Evolutionary conservation across 2,888 invertebrate genomes (phyloP).

Genomic region (Baccha elongata): DNA sequence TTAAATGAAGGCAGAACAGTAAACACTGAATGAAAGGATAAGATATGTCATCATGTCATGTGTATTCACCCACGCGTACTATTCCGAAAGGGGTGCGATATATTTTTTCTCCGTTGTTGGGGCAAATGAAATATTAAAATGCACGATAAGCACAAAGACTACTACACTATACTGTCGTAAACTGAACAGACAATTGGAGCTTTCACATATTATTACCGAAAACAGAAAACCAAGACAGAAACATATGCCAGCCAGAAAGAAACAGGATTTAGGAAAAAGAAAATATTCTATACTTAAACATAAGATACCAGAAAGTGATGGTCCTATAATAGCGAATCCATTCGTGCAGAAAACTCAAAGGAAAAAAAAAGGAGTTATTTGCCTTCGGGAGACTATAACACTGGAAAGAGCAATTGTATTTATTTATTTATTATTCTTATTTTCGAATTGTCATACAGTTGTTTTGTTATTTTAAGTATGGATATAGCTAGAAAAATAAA

Average conservation of each 20-base stretch:
- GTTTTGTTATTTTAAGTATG: constrained; percentile 55
- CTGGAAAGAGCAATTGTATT: not conserved
- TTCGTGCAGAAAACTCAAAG: constrained; percentile 46
- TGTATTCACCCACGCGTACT: constrained; percentile 49
- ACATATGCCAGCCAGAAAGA: constrained; percentile 41
- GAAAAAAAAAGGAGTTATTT: constrained; percentile 29
- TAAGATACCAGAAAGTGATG: not conserved
- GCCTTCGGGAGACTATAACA: constrained; percentile 23
- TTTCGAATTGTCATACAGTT: constrained; percentile 61
- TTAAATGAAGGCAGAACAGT: not conserved
- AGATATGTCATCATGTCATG: constrained; percentile 56
- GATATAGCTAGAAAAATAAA: not conserved
- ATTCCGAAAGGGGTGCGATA: constrained; percentile 38
- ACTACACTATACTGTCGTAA: constrained; percentile 49
- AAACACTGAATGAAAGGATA: constrained; percentile 39
- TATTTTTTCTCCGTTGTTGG: not conserved
- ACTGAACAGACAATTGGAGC: constrained; percentile 59
- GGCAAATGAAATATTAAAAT: constrained; percentile 60
- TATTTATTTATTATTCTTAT: constrained; percentile 63
- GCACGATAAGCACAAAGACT: constrained; percentile 48
- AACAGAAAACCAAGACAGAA: not conserved
- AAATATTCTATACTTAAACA: not conserved
- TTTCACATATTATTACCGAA: constrained; percentile 26
- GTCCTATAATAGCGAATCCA: constrained; percentile 31
- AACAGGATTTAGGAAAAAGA: constrained; percentile 8